Evolutionary conservation across 2,797 vertebrate genomes (phyloP).

Genomic region (Ctenochaetus hawaiiensis): DNA sequence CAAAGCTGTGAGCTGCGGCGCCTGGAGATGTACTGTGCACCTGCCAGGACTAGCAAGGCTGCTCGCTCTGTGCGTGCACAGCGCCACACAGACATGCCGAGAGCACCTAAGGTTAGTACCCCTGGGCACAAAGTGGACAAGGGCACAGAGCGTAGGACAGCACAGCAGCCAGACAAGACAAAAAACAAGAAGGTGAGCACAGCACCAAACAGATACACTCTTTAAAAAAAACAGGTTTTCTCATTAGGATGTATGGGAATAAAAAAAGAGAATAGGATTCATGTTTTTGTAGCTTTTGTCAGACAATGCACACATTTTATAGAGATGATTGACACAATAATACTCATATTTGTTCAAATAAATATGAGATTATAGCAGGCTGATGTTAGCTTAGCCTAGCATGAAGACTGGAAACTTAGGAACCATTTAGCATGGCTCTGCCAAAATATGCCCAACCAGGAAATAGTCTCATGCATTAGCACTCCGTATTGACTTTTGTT

Average conservation of each 20-base stretch:
- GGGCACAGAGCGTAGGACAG: slow-evolving; percentile 79
- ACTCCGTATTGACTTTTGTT: too few relatives aligned
- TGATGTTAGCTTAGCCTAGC: slow-evolving; percentile 12
- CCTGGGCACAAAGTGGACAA: slow-evolving; percentile 76
- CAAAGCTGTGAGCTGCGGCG: slow-evolving; percentile 97
- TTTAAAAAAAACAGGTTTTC: slow-evolving; percentile 16
- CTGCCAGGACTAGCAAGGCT: slow-evolving; percentile 92
- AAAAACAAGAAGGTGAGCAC: slow-evolving; percentile 85
- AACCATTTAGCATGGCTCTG: neutral
- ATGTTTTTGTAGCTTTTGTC: slow-evolving; percentile 9
- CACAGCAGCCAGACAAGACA: slow-evolving; percentile 82
- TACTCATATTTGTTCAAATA: neutral
- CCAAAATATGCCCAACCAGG: neutral
- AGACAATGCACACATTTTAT: slow-evolving; percentile 10
- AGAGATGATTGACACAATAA: neutral
- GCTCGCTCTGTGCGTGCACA: slow-evolving; percentile 94
- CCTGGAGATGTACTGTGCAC: slow-evolving; percentile 99
- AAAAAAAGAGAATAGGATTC: slow-evolving; percentile 4
- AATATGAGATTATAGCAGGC: neutral
- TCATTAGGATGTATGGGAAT: slow-evolving; percentile 21
- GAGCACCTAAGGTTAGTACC: slow-evolving; percentile 91
- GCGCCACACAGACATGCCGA: slow-evolving; percentile 95
- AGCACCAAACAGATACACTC: slow-evolving; percentile 48
- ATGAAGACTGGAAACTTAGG: neutral
- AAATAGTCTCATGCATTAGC: too few relatives aligned